A percentile compares a stretch with the other conserved stretches of the same genome.
phyloP scores from a whole-genome alignment of 2,888 invertebrate genomes.

The Theretra japonica region DNA sequence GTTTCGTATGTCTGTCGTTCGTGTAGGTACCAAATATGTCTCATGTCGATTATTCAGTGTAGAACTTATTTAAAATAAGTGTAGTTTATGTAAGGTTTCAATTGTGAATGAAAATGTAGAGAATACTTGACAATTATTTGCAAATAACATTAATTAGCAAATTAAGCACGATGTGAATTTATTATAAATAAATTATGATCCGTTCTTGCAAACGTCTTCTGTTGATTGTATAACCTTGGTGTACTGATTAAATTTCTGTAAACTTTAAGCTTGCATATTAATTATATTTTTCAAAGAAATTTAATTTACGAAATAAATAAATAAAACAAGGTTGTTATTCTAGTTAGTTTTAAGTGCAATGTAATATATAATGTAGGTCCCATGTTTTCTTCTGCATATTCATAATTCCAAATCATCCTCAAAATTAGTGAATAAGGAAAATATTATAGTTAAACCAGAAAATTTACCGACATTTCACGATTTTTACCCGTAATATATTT shows the following conservation, averaged over 20 bases:
- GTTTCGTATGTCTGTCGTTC: too few relatives aligned
- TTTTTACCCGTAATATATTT: background rate
- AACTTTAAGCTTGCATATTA: constrained; percentile 36
- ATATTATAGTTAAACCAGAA: background rate
- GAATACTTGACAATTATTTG: background rate
- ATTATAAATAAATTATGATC: constrained; percentile 31
- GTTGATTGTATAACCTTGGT: constrained; percentile 42
- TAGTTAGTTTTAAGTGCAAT: background rate
- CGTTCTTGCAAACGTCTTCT: constrained; percentile 17
- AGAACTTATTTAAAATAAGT: background rate
- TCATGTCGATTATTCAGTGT: background rate
- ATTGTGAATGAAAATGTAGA: background rate
- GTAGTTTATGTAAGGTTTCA: background rate
- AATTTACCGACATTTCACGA: background rate
- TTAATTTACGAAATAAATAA: constrained; percentile 30
- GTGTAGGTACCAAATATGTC: too few relatives aligned
- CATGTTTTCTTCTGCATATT: background rate
- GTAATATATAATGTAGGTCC: background rate
- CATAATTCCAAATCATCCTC: background rate
- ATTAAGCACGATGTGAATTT: constrained; percentile 10
- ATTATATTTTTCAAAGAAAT: constrained; percentile 28
- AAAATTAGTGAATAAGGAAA: too few relatives aligned
- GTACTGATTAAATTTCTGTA: constrained; percentile 38
- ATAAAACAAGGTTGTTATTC: constrained; percentile 23
- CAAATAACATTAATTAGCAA: background rate